Percentiles rank a stretch among this genome's conserved stretches.
phyloP scores from a whole-genome alignment of 2,888 invertebrate genomes.

The Buathra laborator region DNA sequence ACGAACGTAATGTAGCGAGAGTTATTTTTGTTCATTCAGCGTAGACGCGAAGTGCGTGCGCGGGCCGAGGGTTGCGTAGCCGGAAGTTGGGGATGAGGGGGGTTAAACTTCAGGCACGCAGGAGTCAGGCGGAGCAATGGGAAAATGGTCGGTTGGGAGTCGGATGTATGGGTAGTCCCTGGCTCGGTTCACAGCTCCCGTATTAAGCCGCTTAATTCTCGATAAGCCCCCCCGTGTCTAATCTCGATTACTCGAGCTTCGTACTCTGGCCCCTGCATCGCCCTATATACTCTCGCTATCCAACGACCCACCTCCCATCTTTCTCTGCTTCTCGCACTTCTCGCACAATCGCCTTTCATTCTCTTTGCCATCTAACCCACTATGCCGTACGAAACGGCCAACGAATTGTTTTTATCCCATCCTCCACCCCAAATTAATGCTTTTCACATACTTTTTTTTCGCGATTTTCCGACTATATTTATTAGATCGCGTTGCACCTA shows the following conservation, averaged over 20 bases:
- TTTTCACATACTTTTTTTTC: constrained; percentile 47
- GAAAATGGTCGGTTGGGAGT: constrained; percentile 3
- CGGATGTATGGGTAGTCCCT: constrained; percentile 35
- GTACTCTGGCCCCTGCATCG: constrained; percentile 39
- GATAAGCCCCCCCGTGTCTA: constrained; percentile 78
- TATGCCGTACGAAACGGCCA: constrained; percentile 44
- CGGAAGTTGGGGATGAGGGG: constrained; percentile 3
- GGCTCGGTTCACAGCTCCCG: constrained; percentile 72
- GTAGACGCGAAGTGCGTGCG: neutral
- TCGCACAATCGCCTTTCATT: constrained; percentile 55
- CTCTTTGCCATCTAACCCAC: constrained; percentile 63
- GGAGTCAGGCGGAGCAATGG: constrained; percentile 5
- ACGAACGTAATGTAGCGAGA: neutral
- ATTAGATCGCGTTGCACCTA: constrained; percentile 15
- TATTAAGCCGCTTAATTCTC: constrained; percentile 80
- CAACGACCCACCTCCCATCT: neutral
- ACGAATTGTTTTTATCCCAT: constrained; percentile 68
- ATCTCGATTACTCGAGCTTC: constrained; percentile 75
- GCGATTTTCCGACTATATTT: constrained; percentile 52
- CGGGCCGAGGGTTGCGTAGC: neutral
- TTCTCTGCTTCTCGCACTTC: constrained; percentile 36
- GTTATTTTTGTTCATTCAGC: neutral
- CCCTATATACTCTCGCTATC: constrained; percentile 39
- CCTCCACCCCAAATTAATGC: constrained; percentile 63
- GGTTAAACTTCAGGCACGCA: neutral